Conservation (phyloP, 2,797 vertebrate genomes). For the Mastacembelus armatus region DNA sequence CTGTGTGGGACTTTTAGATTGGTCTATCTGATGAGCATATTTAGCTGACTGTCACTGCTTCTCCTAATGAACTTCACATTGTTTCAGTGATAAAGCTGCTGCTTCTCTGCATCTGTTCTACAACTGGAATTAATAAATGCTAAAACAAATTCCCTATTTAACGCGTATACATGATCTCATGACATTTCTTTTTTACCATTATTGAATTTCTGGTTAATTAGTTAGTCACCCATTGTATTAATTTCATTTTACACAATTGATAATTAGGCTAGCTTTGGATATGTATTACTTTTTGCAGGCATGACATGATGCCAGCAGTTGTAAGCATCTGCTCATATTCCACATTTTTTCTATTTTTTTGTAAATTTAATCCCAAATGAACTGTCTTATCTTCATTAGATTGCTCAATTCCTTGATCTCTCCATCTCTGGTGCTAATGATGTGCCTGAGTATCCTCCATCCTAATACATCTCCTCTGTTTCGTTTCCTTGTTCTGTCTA, state of each 20-base stretch:
- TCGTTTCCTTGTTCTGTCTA: constrained; percentile 28
- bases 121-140: neutral
- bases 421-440: constrained; percentile 63
- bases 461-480: constrained; percentile 40
- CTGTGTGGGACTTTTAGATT: neutral
- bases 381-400: constrained; percentile 50
- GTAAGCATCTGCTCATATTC: constrained; percentile 22
- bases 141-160: constrained; percentile 12
- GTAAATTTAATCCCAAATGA: constrained; percentile 49
- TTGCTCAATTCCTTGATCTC: constrained; percentile 49
- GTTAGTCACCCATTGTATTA: too few relatives aligned
- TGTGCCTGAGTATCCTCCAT: constrained; percentile 51
- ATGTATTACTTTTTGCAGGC: constrained; percentile 17
- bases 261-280: too few relatives aligned
- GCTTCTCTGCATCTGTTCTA: constrained; percentile 18
- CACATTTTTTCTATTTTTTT: constrained; percentile 51
- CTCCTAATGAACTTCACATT: constrained; percentile 33
- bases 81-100: constrained; percentile 13
- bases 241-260: too few relatives aligned
- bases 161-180: constrained; percentile 4
- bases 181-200: constrained; percentile 35
- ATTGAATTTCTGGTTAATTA: constrained; percentile 44
- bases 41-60: constrained; percentile 35
- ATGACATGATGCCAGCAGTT: constrained; percentile 27
- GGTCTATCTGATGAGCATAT: constrained; percentile 39